phyloP scores from a whole-genome alignment of 2,888 invertebrate genomes.

The Drosophila eohydei region DNA sequence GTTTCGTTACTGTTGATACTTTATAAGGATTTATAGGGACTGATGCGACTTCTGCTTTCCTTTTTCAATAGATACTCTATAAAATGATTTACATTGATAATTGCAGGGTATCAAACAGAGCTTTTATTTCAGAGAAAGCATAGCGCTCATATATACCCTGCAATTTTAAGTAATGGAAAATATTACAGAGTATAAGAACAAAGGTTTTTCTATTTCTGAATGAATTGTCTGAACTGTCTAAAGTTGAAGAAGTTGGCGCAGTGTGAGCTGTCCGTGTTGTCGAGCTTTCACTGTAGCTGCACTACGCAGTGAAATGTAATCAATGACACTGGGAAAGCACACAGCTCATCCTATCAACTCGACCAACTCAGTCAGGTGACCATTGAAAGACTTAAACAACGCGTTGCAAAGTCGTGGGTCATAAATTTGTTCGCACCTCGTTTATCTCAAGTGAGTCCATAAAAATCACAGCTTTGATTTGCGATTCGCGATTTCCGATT shows the following conservation, averaged over 20 bases:
- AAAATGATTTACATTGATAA: no score
- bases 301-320: slow-evolving; percentile 1
- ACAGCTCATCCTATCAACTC: neutral
- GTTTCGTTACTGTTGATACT: neutral
- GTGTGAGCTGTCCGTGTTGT: neutral
- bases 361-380: slow-evolving; percentile 62
- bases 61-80: no score
- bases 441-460: slow-evolving; percentile 57
- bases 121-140: no score
- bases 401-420: slow-evolving; percentile 39
- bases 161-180: no score
- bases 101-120: no score
- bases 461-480: slow-evolving; percentile 65
- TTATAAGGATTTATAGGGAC: no score
- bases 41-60: no score
- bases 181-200: no score
- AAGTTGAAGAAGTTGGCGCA: neutral
- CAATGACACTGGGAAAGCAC: slow-evolving; percentile 41
- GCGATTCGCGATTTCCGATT: slow-evolving; percentile 37
- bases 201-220: no score
- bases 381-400: slow-evolving; percentile 13
- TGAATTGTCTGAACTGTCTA: no score
- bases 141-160: no score
- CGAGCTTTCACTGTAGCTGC: neutral
- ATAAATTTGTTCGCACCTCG: slow-evolving; percentile 46